Evolutionary conservation across 2,888 invertebrate species (phyloP), one percentile per base, ranked within the genome.

Genomic region (Plagodis dolabraria): DNA sequence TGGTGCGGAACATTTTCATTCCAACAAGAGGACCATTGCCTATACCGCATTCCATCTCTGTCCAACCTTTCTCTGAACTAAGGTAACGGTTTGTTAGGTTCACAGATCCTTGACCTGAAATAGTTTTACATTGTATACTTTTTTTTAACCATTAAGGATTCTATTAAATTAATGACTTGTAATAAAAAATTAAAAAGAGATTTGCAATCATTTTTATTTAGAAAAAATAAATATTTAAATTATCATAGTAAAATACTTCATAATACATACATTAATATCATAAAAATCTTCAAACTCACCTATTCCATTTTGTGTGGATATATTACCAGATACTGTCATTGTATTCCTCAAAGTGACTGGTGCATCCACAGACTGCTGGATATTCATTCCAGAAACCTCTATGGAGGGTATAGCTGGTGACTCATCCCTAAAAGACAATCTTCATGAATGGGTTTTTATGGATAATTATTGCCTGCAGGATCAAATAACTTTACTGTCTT

Each of bases 361-460:
- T 47, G 98, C 97, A 83, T 99, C 98, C 48, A 99, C 97, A 0
- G 98, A 98, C 82, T 99, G 98, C 22, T 96, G 95, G 78, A 99
- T 96, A 47, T 96, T 96, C 96, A 99, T 98, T 8, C 97, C 97
- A n/a, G 97, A 97, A 38, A 99, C 95, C 92, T 99, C 98, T 68
- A 99, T 93, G 62, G 92, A 94, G 10, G 98, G 97, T 74, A 97
- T 87, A 7, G 94, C 77, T 46, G 92, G 87, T 10, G 86, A 76
- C 22, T 94, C 93, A 69, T 92, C 92, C 66, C 89, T 92, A 74
- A 59, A 73, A 56, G 58, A 56, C 5, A 42, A 42, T 10, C n/a
- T n/a, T 6, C n/a, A 6, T 38, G 38, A 38, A 22, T 22, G 1
- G 22, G 22, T 22, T 22, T 22, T 2, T 22, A 22, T 22, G 22